Evolutionary conservation across 2,888 invertebrate species (phyloP).

Genomic region (Apodemia duryi): DNA sequence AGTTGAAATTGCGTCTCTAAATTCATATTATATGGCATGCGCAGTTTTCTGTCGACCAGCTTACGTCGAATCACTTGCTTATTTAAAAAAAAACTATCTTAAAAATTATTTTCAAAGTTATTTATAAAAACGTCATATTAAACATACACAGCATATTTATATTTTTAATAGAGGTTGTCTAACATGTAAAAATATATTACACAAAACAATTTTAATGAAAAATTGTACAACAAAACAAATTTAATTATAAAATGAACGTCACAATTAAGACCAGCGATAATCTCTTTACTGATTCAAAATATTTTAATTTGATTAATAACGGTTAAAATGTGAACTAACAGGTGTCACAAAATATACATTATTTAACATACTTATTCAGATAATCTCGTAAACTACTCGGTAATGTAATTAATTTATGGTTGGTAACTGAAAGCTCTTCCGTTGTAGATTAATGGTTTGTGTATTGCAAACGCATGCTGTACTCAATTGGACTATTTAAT

Average conservation of each 20-base stretch:
- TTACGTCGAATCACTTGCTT: too few relatives aligned
- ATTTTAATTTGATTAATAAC: slow-evolving; percentile 15
- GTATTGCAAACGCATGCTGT: slow-evolving; percentile 47
- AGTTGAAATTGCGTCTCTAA: too few relatives aligned
- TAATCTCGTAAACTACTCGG: slow-evolving; percentile 44
- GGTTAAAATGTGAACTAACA: slow-evolving; percentile 16
- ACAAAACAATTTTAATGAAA: neutral
- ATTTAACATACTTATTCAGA: slow-evolving; percentile 16
- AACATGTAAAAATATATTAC: neutral
- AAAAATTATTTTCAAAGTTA: neutral
- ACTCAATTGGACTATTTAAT: slow-evolving; percentile 38
- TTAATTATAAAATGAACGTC: neutral
- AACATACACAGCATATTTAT: neutral
- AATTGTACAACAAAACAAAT: neutral
- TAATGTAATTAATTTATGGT: slow-evolving; percentile 65
- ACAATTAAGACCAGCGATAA: slow-evolving; percentile 3
- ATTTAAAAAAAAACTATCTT: too few relatives aligned
- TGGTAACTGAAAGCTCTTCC: slow-evolving; percentile 56
- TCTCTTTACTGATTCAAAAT: slow-evolving; percentile 11
- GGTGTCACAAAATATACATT: slow-evolving; percentile 15
- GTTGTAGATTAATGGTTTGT: slow-evolving; percentile 59
- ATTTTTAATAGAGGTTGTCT: neutral
- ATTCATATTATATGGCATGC: too few relatives aligned
- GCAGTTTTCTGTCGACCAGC: too few relatives aligned
- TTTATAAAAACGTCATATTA: neutral